phyloP scores from a whole-genome alignment of 2,113 vertebrate species.

The Pavo muticus region DNA sequence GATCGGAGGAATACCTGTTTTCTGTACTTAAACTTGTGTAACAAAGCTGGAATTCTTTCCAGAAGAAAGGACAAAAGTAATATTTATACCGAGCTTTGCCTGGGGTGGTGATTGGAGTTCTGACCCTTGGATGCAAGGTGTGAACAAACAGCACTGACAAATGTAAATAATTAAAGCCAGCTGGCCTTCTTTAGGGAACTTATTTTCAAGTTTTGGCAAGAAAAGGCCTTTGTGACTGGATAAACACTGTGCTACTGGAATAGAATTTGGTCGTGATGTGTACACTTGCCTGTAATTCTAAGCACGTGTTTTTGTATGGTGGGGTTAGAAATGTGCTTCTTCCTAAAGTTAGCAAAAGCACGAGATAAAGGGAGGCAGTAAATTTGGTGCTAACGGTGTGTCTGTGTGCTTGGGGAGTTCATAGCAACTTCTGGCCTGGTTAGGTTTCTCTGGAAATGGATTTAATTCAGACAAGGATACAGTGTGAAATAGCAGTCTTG shows the following conservation, averaged over 20 bases:
- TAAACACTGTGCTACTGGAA: slow-evolving; percentile 7
- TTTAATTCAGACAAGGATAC: not conserved
- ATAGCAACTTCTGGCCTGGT: not conserved
- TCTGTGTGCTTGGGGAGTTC: slow-evolving; percentile 66
- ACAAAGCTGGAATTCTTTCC: not conserved
- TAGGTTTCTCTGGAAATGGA: slow-evolving; percentile 18
- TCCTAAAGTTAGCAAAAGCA: not conserved
- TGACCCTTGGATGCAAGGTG: slow-evolving; percentile 80
- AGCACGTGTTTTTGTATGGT: not conserved
- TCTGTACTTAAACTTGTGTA: not conserved
- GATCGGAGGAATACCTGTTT: not conserved
- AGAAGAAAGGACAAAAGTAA: slow-evolving; percentile 70
- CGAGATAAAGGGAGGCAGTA: slow-evolving; percentile 19
- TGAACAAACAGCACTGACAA: slow-evolving; percentile 70
- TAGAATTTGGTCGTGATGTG: slow-evolving; percentile 9
- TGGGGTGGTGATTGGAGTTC: slow-evolving; percentile 71
- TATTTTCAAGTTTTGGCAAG: slow-evolving; percentile 22
- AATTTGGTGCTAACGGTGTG: slow-evolving; percentile 17
- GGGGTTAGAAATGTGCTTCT: not conserved
- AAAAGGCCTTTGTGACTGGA: not conserved
- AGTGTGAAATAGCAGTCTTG: slow-evolving; percentile 16
- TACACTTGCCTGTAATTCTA: not conserved
- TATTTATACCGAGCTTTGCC: slow-evolving; percentile 68
- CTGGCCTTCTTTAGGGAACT: slow-evolving; percentile 2
- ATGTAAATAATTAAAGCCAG: slow-evolving; percentile 51